phyloP scores from a whole-genome alignment of 1,140 invertebrate species.

The Conus betulinus region DNA sequence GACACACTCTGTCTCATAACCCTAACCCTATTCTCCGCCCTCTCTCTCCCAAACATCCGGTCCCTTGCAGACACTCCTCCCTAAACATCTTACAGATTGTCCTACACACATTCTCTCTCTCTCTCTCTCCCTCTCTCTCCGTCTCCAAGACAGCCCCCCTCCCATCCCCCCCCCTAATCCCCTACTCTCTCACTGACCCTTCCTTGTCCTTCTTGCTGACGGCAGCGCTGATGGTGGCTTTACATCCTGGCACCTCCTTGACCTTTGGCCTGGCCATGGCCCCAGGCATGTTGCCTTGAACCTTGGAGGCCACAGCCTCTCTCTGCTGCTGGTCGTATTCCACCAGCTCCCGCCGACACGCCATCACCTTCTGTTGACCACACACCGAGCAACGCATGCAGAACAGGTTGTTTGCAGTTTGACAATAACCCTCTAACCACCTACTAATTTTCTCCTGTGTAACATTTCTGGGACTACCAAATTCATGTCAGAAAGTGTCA shows the following conservation, averaged over 20 bases:
- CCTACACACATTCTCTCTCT: background rate
- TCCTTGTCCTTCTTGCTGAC: constrained; percentile 41
- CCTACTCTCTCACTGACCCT: constrained; percentile 17
- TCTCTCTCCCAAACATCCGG: too few species aligned
- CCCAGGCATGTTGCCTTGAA: constrained; percentile 40
- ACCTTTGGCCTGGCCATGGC: constrained; percentile 43
- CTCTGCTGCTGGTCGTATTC: constrained; percentile 91
- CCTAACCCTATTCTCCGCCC: too few species aligned
- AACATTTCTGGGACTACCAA: too few species aligned
- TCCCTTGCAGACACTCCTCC: background rate
- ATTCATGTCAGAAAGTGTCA: too few species aligned
- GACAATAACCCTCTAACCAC: too few species aligned
- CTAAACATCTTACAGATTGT: background rate
- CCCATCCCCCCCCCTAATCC: background rate
- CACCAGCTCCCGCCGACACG: constrained; percentile 92
- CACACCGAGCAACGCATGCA: too few species aligned
- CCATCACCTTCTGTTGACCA: constrained; percentile 82
- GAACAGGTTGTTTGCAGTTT: too few species aligned
- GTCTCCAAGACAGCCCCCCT: background rate
- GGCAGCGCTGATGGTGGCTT: background rate
- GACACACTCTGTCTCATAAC: too few species aligned
- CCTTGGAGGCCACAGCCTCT: constrained; percentile 67
- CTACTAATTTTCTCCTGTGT: too few species aligned
- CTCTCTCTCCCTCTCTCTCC: too few species aligned
- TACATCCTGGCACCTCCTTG: constrained; percentile 39